Percentiles rank a stretch among this genome's conserved stretches.
These are phyloP conservation scores for Blennius ocellaris DNA, from an alignment of 2,113 vertebrate species.

Conservation along the genomic window DNA sequence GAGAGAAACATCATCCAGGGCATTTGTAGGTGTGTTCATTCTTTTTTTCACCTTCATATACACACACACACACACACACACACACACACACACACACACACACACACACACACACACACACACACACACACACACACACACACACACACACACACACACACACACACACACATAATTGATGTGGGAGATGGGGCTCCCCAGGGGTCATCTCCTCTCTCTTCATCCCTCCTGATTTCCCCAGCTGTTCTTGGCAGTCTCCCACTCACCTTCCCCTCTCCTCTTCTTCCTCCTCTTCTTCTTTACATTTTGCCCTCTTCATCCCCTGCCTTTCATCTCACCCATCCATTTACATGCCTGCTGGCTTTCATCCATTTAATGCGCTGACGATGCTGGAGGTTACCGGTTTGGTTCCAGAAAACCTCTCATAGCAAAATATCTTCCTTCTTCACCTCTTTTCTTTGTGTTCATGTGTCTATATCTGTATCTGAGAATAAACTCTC, in stretches of 20 bases:
- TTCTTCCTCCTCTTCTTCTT: slow-evolving; percentile 29
- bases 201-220: slow-evolving; percentile 65
- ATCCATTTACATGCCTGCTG: slow-evolving; percentile 67
- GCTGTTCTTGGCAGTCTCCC: slow-evolving; percentile 65
- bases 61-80: slow-evolving; percentile 37
- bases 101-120: slow-evolving; percentile 37
- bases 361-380: slow-evolving; percentile 70
- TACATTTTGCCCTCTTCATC: slow-evolving; percentile 56
- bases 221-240: slow-evolving; percentile 65
- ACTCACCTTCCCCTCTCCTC: slow-evolving; percentile 59
- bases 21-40: slow-evolving; percentile 22
- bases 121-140: slow-evolving; percentile 1
- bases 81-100: slow-evolving; percentile 28
- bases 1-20: slow-evolving; percentile 20
- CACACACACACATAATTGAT: slow-evolving; percentile 76
- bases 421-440: slow-evolving; percentile 31
- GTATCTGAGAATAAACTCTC: slow-evolving; percentile 23
- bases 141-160: slow-evolving; percentile 20
- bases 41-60: not conserved
- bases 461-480: slow-evolving; percentile 41
- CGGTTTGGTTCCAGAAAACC: slow-evolving; percentile 43
- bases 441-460: slow-evolving; percentile 22
- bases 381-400: slow-evolving; percentile 57
- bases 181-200: slow-evolving; percentile 71
- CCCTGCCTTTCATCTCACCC: slow-evolving; percentile 69